Conservation (phyloP, 1,140 invertebrate species). For the Cyclina sinensis region DNA sequence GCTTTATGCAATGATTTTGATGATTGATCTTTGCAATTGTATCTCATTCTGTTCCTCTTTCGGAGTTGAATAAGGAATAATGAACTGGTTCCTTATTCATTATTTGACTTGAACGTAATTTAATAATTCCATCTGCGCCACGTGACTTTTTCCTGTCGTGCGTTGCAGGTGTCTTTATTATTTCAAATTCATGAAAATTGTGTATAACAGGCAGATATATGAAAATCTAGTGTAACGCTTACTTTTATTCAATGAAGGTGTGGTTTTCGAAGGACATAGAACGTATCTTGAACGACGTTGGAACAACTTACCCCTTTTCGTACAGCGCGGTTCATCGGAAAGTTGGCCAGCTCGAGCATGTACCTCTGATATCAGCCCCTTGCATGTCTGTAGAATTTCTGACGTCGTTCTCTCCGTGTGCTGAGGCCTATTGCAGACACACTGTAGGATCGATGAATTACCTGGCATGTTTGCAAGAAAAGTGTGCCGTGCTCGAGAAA, state of each 20-base stretch:
- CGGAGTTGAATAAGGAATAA: no score
- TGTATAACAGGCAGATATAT: not conserved
- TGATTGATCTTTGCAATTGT: no score
- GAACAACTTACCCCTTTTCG: not conserved
- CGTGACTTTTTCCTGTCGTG: not conserved
- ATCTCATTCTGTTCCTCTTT: no score
- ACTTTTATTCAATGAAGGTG: slow-evolving; percentile 2
- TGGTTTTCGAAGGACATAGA: slow-evolving; percentile 56
- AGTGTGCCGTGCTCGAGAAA: slow-evolving; percentile 20
- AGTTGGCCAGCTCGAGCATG: not conserved
- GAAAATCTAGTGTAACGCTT: no score
- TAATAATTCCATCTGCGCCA: no score
- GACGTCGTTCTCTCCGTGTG: slow-evolving; percentile 19
- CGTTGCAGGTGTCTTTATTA: not conserved
- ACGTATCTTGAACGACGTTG: not conserved
- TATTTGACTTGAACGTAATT: no score
- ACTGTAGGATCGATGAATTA: not conserved
- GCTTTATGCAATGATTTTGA: no score
- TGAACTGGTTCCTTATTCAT: no score
- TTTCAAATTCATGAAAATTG: not conserved
- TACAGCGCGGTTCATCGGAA: slow-evolving; percentile 43
- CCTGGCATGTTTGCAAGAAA: slow-evolving; percentile 12
- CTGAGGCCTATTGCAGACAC: not conserved
- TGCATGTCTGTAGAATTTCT: slow-evolving; percentile 30
- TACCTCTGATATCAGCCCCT: not conserved